phyloP scores from a whole-genome alignment of 2,888 invertebrate species.

The Yponomeuta evonymella region DNA sequence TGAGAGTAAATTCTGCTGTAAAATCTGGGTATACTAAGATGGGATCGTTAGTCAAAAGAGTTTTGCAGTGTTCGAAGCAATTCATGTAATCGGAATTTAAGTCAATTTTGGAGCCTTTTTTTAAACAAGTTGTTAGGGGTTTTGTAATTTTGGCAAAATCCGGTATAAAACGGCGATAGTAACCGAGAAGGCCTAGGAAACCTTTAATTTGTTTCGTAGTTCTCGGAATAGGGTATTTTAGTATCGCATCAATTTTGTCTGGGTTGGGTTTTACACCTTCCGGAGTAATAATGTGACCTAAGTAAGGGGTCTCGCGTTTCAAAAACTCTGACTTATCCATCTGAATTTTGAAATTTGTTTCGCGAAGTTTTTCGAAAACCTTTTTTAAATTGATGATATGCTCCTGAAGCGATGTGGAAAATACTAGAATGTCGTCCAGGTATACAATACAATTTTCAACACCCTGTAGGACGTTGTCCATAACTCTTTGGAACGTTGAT shows the following conservation, averaged over 20 bases:
- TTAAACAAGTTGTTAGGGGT: conserved; percentile 25
- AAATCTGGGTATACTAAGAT: conserved; percentile 41
- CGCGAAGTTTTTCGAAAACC: conserved; percentile 26
- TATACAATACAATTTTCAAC: conserved; percentile 31
- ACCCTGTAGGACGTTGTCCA: conserved; percentile 32
- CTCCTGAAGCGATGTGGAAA: conserved; percentile 28
- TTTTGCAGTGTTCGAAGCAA: conserved; percentile 23
- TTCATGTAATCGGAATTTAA: conserved; percentile 25
- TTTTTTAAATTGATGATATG: conserved; percentile 27
- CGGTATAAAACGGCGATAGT: conserved; percentile 31
- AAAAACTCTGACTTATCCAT: conserved; percentile 31
- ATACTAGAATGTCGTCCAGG: conserved; percentile 35
- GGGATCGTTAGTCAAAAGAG: conserved; percentile 29
- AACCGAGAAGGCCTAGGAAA: conserved; percentile 31
- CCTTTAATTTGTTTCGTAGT: conserved; percentile 28
- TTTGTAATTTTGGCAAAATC: conserved; percentile 29
- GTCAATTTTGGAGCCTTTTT: conserved; percentile 23
- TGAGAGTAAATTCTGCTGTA: conserved; percentile 26
- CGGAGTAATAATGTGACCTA: conserved; percentile 28
- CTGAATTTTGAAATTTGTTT: conserved; percentile 30
- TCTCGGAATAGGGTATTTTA: conserved; percentile 29
- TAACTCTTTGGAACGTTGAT: conserved; percentile 31
- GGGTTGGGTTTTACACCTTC: conserved; percentile 31
- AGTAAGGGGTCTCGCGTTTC: conserved; percentile 25
- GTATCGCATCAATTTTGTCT: conserved; percentile 28